These are phyloP conservation scores for Psilopsiagon aurifrons DNA, from an alignment of 2,113 vertebrate species.

Conservation along the genomic window DNA sequence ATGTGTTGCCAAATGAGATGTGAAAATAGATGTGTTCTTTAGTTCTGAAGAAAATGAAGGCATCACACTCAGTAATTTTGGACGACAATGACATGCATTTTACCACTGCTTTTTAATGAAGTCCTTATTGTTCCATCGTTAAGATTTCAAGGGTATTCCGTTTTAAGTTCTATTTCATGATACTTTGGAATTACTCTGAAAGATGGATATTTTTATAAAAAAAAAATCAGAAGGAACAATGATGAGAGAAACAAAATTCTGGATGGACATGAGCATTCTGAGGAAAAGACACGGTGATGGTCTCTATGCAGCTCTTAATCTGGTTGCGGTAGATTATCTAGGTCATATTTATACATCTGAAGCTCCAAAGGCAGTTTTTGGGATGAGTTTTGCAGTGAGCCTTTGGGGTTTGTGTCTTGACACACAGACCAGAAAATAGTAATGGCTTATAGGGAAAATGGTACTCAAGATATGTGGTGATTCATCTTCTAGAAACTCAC, in stretches of 20 bases:
- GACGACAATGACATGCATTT: neutral
- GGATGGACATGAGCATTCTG: neutral
- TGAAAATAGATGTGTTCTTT: neutral
- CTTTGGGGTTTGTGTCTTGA: neutral
- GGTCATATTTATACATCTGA: neutral
- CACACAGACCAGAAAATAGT: neutral
- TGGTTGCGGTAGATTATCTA: neutral
- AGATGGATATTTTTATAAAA: neutral
- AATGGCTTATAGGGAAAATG: neutral
- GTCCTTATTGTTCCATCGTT: neutral
- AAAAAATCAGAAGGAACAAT: neutral
- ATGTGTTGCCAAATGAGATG: neutral
- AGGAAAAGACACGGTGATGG: neutral
- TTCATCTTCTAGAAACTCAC: neutral
- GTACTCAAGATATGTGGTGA: neutral
- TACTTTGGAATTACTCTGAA: neutral
- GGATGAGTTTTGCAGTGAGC: neutral
- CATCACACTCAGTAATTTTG: neutral
- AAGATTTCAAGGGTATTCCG: neutral
- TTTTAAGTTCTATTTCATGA: neutral
- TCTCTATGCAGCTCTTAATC: neutral
- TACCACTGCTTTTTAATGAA: neutral
- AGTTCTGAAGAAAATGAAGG: neutral
- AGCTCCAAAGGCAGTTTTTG: neutral
- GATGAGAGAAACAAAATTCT: neutral